These are phyloP conservation scores for Noctua comes DNA, from an alignment of 2,888 invertebrate species.

Conservation along the genomic window DNA sequence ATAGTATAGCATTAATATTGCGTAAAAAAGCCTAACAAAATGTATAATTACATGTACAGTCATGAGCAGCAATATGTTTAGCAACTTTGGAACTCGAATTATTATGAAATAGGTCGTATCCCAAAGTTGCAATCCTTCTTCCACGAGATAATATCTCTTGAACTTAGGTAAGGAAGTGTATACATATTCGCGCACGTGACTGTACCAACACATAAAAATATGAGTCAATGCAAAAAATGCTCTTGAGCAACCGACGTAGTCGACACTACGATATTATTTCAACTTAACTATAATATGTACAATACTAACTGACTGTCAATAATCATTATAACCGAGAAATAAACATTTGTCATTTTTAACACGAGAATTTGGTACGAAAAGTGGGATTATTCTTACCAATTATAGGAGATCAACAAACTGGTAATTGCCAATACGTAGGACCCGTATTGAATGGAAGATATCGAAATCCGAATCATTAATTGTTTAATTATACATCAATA, in stretches of 20 bases:
- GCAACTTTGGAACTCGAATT: neutral
- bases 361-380: slow-evolving; percentile 57
- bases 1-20: slow-evolving; percentile 54
- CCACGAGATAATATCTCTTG: neutral
- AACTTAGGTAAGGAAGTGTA: neutral
- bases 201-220: slow-evolving; percentile 39
- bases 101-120: neutral
- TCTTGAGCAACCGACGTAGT: slow-evolving; percentile 67
- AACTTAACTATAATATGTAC: slow-evolving; percentile 56
- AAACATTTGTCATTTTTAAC: slow-evolving; percentile 52
- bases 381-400: slow-evolving; percentile 60
- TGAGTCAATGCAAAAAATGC: slow-evolving; percentile 63
- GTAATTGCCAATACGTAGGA: slow-evolving; percentile 37
- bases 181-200: neutral
- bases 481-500: slow-evolving; percentile 50
- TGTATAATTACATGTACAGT: slow-evolving; percentile 45
- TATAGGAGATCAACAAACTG: slow-evolving; percentile 58
- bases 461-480: slow-evolving; percentile 47
- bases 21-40: slow-evolving; percentile 53
- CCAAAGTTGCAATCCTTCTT: neutral
- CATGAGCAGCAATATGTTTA: neutral
- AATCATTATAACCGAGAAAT: slow-evolving; percentile 40
- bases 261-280: slow-evolving; percentile 44
- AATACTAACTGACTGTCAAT: slow-evolving; percentile 41
- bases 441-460: slow-evolving; percentile 43